Evolutionary conservation across 1,140 invertebrate species (phyloP), one percentile per base, ranked within the genome.

Genomic region (Cydia fagiglandana): DNA sequence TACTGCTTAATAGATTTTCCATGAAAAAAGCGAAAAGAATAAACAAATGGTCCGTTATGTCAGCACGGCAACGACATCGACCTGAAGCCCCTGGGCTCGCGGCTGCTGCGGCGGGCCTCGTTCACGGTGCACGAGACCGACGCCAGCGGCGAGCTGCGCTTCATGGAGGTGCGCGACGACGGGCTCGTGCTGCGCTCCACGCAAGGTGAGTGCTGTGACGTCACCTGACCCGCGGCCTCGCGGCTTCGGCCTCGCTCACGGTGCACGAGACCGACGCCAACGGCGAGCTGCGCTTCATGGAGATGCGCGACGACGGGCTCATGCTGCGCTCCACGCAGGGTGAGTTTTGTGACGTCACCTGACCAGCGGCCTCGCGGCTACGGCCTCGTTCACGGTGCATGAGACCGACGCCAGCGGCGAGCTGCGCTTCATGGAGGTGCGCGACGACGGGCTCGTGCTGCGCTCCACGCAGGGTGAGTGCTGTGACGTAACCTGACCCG

Each of bases 81-180:
- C 24, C 24, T 24, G 24, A 24, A 24, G 24, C 24, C 24, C 24
- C 24, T 24, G 24, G 24, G 24, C 24, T 24, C 24, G 24, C 24
- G 24, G 24, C 24, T 24, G 24, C 24, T 24, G 24, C 24, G 24
- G 24, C 24, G 24, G 2, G 93, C 99, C 90, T 98, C 98, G 80
- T 99, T 99, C 93, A 99, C 99, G 28, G 98, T 99, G 41, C 98
- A 99, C 93, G 96, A 97, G 85, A 98, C 98, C 24, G 98, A 99
- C 94, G 96, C 97, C 38, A 96, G 96, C 28, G 98, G 97, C 30
- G 98, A 98, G 76, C 95, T 99, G 86, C 95, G 99, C 20, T 99
- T 99, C 92, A 96, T 99, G 95, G 99, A 99, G 94, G 98, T 99
- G 17, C 96, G 98, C 84, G 98, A 99, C 90, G 99, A 99, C 91